Evolutionary conservation across 1,140 invertebrate species (phyloP).

Genomic region (Panagrolaimus sp.): DNA sequence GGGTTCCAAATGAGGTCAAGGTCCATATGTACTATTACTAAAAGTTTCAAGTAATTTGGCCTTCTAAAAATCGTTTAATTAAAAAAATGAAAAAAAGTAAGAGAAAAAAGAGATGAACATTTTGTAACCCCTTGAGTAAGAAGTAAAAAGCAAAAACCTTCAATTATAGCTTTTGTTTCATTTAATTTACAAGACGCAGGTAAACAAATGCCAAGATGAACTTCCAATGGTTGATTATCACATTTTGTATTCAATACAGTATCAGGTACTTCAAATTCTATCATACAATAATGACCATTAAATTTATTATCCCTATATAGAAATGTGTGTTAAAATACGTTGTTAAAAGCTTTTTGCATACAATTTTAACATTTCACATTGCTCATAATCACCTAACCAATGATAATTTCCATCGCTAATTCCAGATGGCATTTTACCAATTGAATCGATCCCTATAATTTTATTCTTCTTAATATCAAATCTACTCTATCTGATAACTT

Average conservation of each 20-base stretch:
- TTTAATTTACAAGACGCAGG: conserved; percentile 30
- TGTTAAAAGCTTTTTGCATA: conserved; percentile 18
- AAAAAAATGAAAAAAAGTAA: no score
- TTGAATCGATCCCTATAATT: conserved; percentile 52
- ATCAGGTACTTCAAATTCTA: conserved; percentile 48
- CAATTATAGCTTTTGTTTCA: conserved; percentile 31
- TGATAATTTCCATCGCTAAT: conserved; percentile 57
- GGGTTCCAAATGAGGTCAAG: no score
- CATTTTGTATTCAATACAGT: conserved; percentile 9
- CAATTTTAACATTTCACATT: conserved; percentile 42
- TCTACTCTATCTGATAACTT: background rate
- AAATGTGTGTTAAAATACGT: background rate
- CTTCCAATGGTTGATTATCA: conserved; percentile 29
- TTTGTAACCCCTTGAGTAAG: no score
- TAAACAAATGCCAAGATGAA: conserved; percentile 35
- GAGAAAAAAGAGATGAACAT: no score
- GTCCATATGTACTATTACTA: no score
- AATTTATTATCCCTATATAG: conserved; percentile 40
- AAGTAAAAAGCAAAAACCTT: conserved; percentile 27
- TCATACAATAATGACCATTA: conserved; percentile 51
- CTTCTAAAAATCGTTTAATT: no score
- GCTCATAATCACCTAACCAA: conserved; percentile 56
- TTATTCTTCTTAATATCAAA: background rate
- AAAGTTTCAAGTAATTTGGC: no score
- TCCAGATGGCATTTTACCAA: conserved; percentile 55